These are phyloP conservation scores for Thecocarcelia acutangulata DNA, from an alignment of 2,888 invertebrate genomes.

Conservation along the genomic window DNA sequence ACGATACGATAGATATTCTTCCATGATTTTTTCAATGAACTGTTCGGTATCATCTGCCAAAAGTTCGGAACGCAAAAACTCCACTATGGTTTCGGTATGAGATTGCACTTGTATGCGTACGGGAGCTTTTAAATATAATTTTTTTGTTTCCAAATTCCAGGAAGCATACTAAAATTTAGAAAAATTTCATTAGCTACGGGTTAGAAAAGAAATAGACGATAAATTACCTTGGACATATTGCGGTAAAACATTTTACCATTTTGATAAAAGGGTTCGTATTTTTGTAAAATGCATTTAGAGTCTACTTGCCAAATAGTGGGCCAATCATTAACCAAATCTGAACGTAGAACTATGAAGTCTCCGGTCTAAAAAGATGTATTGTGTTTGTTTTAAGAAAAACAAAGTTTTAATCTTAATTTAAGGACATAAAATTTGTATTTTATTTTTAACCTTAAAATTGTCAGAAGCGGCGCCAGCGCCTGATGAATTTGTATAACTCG, in stretches of 20 bases:
- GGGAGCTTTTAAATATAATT: slow-evolving; percentile 89
- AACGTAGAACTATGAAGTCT: slow-evolving; percentile 93
- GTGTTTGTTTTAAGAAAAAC: background rate
- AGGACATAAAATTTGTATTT: too few species aligned
- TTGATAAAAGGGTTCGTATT: slow-evolving; percentile 91
- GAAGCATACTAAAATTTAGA: slow-evolving; percentile 86
- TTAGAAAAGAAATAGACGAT: slow-evolving; percentile 71
- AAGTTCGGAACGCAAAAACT: slow-evolving; percentile 88
- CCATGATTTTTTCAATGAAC: slow-evolving; percentile 88
- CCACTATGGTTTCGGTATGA: slow-evolving; percentile 90
- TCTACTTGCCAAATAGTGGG: slow-evolving; percentile 96
- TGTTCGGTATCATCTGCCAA: slow-evolving; percentile 85
- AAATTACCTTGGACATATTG: slow-evolving; percentile 91
- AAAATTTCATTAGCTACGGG: background rate
- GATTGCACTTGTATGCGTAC: slow-evolving; percentile 89
- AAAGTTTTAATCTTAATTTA: background rate
- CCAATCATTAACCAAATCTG: slow-evolving; percentile 90
- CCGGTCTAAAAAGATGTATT: slow-evolving; percentile 86
- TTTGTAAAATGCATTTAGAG: slow-evolving; percentile 90
- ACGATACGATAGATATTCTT: slow-evolving; percentile 89
- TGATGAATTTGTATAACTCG: slow-evolving; percentile 74
- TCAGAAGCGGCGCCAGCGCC: slow-evolving; percentile 72
- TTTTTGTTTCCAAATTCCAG: slow-evolving; percentile 91
- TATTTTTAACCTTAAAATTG: slow-evolving; percentile 77
- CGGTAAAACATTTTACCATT: slow-evolving; percentile 91